Evolutionary conservation across 2,888 invertebrate genomes (phyloP).

Genomic region (Pristionchus arcanus): DNA sequence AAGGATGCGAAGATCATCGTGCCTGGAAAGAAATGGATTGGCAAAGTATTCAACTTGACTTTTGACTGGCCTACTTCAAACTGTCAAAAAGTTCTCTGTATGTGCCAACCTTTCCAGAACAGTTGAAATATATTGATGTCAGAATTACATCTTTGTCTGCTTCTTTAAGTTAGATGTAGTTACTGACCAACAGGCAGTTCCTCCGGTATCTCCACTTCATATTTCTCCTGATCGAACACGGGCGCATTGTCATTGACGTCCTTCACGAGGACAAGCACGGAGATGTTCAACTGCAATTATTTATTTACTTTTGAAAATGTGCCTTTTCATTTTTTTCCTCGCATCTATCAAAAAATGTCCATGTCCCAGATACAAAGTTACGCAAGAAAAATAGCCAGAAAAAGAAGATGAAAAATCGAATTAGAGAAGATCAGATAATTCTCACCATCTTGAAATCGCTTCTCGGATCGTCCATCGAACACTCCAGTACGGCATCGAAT

Average conservation of each 20-base stretch:
- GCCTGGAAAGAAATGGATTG: conserved; percentile 59
- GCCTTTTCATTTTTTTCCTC: no score
- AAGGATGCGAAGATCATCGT: conserved; percentile 76
- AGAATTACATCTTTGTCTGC: no score
- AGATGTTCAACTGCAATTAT: conserved; percentile 73
- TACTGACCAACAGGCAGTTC: conserved; percentile 73
- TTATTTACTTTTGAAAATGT: neutral
- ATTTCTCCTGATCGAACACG: conserved; percentile 71
- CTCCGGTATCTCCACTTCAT: conserved; percentile 73
- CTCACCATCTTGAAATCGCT: conserved; percentile 70
- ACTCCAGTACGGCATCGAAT: conserved; percentile 70
- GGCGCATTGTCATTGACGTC: conserved; percentile 79
- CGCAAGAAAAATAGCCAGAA: no score
- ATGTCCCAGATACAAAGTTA: no score
- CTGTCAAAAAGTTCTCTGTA: no score
- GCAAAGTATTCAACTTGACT: no score
- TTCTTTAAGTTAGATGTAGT: neutral
- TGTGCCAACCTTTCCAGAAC: no score
- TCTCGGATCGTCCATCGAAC: conserved; percentile 63
- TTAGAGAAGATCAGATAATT: neutral
- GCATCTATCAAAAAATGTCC: no score
- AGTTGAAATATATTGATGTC: no score
- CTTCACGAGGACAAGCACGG: conserved; percentile 75
- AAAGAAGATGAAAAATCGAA: no score
- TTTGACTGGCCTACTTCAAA: no score